Evolutionary conservation across 2,888 invertebrate species (phyloP).

Genomic region (Conomelus anceps): DNA sequence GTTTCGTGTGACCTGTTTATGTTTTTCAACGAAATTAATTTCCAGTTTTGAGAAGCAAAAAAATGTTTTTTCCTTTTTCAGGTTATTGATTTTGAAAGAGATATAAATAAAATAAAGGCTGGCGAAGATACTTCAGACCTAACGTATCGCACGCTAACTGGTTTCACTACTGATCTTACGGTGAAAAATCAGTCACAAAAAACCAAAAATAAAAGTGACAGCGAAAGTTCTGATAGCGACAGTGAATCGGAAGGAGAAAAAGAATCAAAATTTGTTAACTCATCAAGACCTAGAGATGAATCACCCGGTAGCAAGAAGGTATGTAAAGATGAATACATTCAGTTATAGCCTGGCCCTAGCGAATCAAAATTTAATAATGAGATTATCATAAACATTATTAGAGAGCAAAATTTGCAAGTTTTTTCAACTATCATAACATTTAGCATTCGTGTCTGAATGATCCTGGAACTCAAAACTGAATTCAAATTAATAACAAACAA

Average conservation of each 20-base stretch:
- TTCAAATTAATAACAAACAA: too few relatives aligned
- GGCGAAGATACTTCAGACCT: constrained; percentile 51
- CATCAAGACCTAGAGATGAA: constrained; percentile 70
- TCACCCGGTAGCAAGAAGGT: constrained; percentile 73
- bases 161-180: constrained; percentile 70
- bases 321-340: constrained; percentile 40
- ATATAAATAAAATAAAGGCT: constrained; percentile 71
- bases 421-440: too few relatives aligned
- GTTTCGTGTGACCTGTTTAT: too few relatives aligned
- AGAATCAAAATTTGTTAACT: constrained; percentile 56
- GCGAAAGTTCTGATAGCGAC: constrained; percentile 40
- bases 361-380: too few relatives aligned
- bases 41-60: too few relatives aligned
- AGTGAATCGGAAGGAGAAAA: constrained; percentile 47
- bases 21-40: too few relatives aligned
- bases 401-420: too few relatives aligned
- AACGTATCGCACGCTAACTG: constrained; percentile 80
- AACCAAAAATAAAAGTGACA: constrained; percentile 49
- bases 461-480: too few relatives aligned
- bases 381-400: background rate
- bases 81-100: constrained; percentile 79
- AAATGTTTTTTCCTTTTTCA: constrained; percentile 41
- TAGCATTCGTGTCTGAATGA: too few relatives aligned
- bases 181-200: constrained; percentile 46
- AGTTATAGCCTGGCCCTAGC: too few relatives aligned